Percentiles rank a stretch among this genome's conserved stretches.
Evolutionary conservation across 2,113 vertebrate species (phyloP).

Genomic region (Bubalus kerabau): DNA sequence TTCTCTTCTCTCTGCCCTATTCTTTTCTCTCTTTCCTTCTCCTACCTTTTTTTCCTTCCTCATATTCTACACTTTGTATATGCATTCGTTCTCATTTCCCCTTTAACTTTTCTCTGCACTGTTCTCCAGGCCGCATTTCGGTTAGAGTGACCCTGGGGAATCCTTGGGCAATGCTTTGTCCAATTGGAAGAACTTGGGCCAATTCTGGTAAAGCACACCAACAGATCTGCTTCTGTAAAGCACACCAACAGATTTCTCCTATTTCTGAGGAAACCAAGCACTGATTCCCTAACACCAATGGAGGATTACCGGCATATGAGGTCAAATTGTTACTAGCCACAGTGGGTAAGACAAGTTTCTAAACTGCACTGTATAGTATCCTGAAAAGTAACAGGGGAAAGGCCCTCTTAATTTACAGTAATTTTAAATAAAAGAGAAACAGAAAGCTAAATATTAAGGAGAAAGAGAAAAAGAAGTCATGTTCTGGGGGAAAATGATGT

Average conservation of each 20-base stretch:
- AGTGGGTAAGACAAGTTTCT: neutral
- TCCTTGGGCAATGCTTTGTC: neutral
- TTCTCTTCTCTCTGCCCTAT: neutral
- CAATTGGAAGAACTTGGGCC: neutral
- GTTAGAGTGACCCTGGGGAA: neutral
- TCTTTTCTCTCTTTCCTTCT: neutral
- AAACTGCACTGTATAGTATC: neutral
- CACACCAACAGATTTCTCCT: neutral
- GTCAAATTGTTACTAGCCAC: neutral
- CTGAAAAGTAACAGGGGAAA: neutral
- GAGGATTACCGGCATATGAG: neutral
- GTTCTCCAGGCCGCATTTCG: neutral
- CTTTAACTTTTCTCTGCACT: neutral
- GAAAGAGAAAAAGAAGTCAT: neutral
- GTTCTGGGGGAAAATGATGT: neutral
- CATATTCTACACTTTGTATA: neutral
- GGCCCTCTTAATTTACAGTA: neutral
- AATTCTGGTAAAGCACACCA: neutral
- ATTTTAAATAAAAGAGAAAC: conserved; percentile 19
- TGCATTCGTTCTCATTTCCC: neutral
- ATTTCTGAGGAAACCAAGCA: neutral
- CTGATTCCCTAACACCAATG: neutral
- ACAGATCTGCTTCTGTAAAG: neutral
- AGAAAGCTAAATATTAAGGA: neutral
- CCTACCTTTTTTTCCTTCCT: neutral